These are phyloP conservation scores for Daubentonia madagascariensis DNA, from an alignment of 2,113 vertebrate species.

Conservation along the genomic window DNA sequence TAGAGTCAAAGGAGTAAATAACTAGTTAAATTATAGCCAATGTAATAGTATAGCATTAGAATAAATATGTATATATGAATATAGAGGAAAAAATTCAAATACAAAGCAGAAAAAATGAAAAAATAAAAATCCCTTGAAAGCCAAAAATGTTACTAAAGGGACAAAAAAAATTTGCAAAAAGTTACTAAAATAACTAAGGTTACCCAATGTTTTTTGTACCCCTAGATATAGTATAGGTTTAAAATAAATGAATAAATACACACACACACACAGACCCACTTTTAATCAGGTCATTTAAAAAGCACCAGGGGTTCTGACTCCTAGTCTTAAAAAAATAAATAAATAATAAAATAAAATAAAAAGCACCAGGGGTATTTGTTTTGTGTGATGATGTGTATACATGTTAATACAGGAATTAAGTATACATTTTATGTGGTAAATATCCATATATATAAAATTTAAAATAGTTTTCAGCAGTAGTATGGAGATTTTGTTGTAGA, in stretches of 20 bases:
- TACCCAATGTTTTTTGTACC: neutral
- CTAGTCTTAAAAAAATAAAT: no score
- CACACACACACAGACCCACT: neutral
- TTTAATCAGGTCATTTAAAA: neutral
- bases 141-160: neutral
- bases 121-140: neutral
- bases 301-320: neutral
- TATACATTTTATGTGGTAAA: neutral
- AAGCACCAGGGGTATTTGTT: neutral
- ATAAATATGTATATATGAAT: neutral
- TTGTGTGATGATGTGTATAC: neutral
- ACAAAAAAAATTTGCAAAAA: neutral
- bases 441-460: neutral
- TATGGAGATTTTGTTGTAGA: neutral
- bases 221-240: neutral
- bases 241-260: neutral
- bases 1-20: neutral
- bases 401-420: neutral
- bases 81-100: constrained; percentile 2
- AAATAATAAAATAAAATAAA: no score
- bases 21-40: neutral
- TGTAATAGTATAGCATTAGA: neutral
- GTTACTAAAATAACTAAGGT: neutral
- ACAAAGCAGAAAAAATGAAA: neutral
- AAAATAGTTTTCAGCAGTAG: neutral